phyloP scores from a whole-genome alignment of 2,113 vertebrate species.

The Neopipo cinnamomea region DNA sequence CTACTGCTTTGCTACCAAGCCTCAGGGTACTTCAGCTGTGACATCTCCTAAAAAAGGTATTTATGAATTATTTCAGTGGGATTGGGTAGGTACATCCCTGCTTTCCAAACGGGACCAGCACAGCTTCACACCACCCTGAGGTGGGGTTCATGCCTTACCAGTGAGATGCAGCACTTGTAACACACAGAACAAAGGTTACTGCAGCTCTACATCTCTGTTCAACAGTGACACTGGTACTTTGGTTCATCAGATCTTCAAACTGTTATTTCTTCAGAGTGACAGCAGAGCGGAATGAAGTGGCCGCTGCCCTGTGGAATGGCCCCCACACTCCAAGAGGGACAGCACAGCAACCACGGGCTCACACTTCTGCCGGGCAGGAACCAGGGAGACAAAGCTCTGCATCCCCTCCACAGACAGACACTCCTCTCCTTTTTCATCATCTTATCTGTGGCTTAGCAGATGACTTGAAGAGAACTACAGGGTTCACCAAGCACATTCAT shows the following conservation, averaged over 20 bases:
- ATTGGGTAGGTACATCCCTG: background rate
- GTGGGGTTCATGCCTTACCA: background rate
- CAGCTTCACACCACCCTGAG: background rate
- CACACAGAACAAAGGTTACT: background rate
- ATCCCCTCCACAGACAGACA: background rate
- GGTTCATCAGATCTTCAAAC: background rate
- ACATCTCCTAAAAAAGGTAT: accelerated
- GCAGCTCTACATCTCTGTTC: background rate
- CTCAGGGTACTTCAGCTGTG: no score
- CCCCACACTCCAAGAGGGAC: background rate
- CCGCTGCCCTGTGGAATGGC: background rate
- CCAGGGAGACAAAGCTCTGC: background rate
- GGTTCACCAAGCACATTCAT: conserved; percentile 54
- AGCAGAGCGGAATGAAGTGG: background rate
- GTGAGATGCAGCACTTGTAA: background rate
- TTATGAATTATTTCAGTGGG: background rate
- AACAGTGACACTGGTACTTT: background rate
- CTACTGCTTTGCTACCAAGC: background rate
- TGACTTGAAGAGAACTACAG: background rate
- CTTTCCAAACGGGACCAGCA: background rate
- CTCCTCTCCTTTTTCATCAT: background rate
- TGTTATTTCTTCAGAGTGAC: background rate
- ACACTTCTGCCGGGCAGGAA: background rate
- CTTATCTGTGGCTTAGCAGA: conserved; percentile 41
- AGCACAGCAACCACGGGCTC: background rate